A percentile compares a stretch with the other conserved stretches of the same genome.
These are phyloP conservation scores for Heliconius hermathena DNA, from an alignment of 1,140 invertebrate genomes.

Conservation along the genomic window DNA sequence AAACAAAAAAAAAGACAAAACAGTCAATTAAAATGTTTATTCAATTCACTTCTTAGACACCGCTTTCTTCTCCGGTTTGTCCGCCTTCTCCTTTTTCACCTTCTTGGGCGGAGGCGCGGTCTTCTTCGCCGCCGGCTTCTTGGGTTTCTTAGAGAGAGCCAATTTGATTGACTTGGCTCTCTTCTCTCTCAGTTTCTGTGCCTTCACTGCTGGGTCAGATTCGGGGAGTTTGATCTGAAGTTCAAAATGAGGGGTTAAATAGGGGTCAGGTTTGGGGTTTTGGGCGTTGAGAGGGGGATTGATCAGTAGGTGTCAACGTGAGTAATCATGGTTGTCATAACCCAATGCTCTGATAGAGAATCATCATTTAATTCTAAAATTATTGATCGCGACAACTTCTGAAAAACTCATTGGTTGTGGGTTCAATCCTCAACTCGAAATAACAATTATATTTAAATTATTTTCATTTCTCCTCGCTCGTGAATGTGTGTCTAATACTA, in stretches of 20 bases:
- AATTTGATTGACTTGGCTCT: constrained; percentile 81
- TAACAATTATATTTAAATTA: too few species aligned
- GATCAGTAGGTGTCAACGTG: constrained; percentile 80
- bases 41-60: constrained; percentile 48
- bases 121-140: constrained; percentile 74
- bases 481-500: too few species aligned
- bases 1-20: not conserved
- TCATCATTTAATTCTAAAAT: constrained; percentile 70
- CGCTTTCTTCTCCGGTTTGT: constrained; percentile 47
- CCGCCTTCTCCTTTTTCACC: constrained; percentile 55
- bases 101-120: constrained; percentile 62
- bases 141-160: constrained; percentile 81
- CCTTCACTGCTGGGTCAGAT: constrained; percentile 77
- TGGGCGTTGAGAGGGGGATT: not conserved
- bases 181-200: constrained; percentile 78
- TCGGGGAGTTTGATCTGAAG: constrained; percentile 82
- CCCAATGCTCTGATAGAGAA: constrained; percentile 83
- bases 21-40: constrained; percentile 39
- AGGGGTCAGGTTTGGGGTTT: too few species aligned
- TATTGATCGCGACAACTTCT: too few species aligned
- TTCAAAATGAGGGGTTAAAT: constrained; percentile 13
- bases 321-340: constrained; percentile 83
- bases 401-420: too few species aligned
- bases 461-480: too few species aligned
- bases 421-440: too few species aligned